These are phyloP conservation scores for Eurypyga helias DNA, from an alignment of 2,113 vertebrate genomes.

Conservation along the genomic window DNA sequence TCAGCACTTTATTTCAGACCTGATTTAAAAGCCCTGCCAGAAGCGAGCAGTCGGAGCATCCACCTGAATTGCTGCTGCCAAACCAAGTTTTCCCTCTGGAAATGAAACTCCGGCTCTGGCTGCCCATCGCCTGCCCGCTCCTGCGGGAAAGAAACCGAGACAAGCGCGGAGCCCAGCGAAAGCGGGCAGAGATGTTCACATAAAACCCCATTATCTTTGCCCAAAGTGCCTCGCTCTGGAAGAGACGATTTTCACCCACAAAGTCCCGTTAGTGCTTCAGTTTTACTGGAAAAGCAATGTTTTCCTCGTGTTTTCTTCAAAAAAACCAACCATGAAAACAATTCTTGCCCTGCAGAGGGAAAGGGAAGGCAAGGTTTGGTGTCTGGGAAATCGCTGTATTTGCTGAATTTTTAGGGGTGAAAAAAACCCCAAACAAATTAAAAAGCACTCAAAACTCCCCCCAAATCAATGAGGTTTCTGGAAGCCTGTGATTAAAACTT, in stretches of 20 bases:
- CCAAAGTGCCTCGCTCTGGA: background rate
- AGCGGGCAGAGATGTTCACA: background rate
- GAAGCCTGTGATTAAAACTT: background rate
- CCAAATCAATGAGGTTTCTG: background rate
- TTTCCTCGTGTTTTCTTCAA: background rate
- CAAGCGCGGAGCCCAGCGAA: background rate
- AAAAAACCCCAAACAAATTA: background rate
- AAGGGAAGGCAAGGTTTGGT: background rate
- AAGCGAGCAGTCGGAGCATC: background rate
- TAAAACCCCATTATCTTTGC: background rate
- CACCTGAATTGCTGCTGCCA: background rate
- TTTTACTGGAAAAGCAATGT: background rate
- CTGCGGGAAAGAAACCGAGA: background rate
- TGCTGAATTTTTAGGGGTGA: background rate
- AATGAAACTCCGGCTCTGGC: background rate
- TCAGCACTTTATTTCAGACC: background rate
- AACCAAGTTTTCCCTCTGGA: background rate
- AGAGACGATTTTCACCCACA: background rate
- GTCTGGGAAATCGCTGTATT: rapidly evolving
- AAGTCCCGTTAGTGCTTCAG: background rate
- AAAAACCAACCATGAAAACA: background rate
- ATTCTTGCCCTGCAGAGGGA: background rate
- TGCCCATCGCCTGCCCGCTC: background rate
- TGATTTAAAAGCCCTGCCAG: background rate
- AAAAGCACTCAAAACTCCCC: background rate